Conservation (phyloP, 2,888 invertebrate genomes). For the Escarpia spicata region DNA sequence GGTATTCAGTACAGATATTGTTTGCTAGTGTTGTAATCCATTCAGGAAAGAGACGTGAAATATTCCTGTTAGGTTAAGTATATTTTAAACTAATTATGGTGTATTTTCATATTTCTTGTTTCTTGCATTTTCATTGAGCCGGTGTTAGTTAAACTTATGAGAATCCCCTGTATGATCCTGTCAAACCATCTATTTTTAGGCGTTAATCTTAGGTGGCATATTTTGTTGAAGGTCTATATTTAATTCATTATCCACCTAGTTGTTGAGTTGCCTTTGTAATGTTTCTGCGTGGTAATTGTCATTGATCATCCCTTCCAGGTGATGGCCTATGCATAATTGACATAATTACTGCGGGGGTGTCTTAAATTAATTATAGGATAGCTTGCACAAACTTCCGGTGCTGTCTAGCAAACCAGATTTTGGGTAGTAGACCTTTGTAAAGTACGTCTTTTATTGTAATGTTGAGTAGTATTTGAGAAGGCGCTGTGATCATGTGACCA, state of each 20-base stretch:
- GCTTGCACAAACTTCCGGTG: neutral
- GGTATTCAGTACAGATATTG: neutral
- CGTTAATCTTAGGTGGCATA: neutral
- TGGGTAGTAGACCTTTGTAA: neutral
- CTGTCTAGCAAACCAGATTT: neutral
- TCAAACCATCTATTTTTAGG: neutral
- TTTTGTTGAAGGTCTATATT: neutral
- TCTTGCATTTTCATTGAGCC: neutral
- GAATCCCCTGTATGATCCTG: no score
- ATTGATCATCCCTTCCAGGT: neutral
- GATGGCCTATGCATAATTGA: neutral
- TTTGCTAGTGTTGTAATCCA: neutral
- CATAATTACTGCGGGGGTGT: slow-evolving; percentile 2
- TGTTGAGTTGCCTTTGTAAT: neutral
- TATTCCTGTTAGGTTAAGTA: no score
- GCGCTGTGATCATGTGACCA: neutral
- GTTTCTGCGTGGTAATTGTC: neutral
- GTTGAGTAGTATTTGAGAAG: neutral
- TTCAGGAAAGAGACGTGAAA: no score
- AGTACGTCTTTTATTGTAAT: neutral
- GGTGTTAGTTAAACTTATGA: neutral
- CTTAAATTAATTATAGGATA: neutral
- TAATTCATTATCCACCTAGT: neutral
- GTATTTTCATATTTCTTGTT: neutral
- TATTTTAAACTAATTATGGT: neutral